Percentiles rank a stretch among this genome's conserved stretches.
These are phyloP conservation scores for Danio tinwini DNA, from an alignment of 2,797 vertebrate genomes.

Conservation along the genomic window DNA sequence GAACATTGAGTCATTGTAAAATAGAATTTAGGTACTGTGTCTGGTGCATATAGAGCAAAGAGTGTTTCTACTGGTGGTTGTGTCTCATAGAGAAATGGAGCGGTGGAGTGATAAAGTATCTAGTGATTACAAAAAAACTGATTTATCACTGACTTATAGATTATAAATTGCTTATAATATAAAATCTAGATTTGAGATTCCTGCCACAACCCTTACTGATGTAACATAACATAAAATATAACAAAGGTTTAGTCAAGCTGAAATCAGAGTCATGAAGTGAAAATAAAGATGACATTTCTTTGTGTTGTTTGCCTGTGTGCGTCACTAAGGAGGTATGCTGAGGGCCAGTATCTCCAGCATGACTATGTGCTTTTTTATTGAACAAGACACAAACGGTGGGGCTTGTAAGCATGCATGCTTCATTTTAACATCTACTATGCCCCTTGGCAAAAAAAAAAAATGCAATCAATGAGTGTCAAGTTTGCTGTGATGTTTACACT, in stretches of 20 bases:
- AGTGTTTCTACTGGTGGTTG: no score
- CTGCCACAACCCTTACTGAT: slow-evolving; percentile 67
- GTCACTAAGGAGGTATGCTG: neutral
- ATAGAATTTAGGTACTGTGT: no score
- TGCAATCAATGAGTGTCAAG: slow-evolving; percentile 1
- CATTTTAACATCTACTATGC: slow-evolving; percentile 7
- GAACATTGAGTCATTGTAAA: no score
- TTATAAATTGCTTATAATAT: slow-evolving; percentile 69
- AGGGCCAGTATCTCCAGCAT: neutral
- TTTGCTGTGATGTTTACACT: neutral
- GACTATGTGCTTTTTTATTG: neutral
- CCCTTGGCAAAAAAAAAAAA: neutral
- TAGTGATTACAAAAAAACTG: no score
- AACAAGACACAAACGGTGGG: neutral
- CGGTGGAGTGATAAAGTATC: no score
- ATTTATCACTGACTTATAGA: no score
- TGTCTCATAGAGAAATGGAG: no score
- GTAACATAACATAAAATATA: slow-evolving; percentile 56
- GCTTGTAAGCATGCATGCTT: neutral
- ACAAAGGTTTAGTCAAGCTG: slow-evolving; percentile 58
- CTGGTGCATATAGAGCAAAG: no score
- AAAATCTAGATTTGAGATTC: slow-evolving; percentile 65
- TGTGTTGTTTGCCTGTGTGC: neutral
- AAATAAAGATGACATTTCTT: slow-evolving; percentile 34
- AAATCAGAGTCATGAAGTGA: neutral